These are phyloP conservation scores for Eudorcas thomsonii DNA, from an alignment of 2,113 vertebrate species.

Conservation along the genomic window DNA sequence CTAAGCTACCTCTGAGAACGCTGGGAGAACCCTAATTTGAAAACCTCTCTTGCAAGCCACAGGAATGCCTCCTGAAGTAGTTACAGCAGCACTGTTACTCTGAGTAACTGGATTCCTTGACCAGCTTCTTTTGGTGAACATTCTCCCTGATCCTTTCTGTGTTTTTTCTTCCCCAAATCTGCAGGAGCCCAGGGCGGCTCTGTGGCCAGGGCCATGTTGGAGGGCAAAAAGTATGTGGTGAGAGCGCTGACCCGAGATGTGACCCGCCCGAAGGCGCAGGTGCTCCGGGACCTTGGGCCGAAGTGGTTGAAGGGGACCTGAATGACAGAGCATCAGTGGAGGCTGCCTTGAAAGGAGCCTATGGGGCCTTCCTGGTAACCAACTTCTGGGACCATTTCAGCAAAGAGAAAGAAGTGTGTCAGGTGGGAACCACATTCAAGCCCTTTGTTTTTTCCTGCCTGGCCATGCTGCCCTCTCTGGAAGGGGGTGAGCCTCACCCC, in stretches of 20 bases:
- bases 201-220: conserved; percentile 54
- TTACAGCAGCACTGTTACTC: background rate
- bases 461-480: background rate
- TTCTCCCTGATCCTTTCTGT: background rate
- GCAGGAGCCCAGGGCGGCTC: conserved; percentile 64
- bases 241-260: conserved; percentile 57
- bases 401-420: conserved; percentile 57
- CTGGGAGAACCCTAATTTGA: background rate
- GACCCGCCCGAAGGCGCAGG: background rate
- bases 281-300: conserved; percentile 40
- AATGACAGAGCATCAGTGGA: conserved; percentile 25
- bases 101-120: background rate
- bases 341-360: conserved; percentile 8
- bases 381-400: conserved; percentile 54
- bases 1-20: background rate
- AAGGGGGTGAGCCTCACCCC: background rate
- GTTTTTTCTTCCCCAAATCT: background rate
- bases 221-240: conserved; percentile 22
- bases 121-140: background rate
- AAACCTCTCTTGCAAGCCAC: background rate
- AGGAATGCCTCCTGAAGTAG: background rate
- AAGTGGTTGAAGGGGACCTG: conserved; percentile 55
- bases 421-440: conserved; percentile 31
- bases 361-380: conserved; percentile 67
- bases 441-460: background rate